Evolutionary conservation across 2,888 invertebrate species (phyloP).

Genomic region (Hipparchia sbordonii): DNA sequence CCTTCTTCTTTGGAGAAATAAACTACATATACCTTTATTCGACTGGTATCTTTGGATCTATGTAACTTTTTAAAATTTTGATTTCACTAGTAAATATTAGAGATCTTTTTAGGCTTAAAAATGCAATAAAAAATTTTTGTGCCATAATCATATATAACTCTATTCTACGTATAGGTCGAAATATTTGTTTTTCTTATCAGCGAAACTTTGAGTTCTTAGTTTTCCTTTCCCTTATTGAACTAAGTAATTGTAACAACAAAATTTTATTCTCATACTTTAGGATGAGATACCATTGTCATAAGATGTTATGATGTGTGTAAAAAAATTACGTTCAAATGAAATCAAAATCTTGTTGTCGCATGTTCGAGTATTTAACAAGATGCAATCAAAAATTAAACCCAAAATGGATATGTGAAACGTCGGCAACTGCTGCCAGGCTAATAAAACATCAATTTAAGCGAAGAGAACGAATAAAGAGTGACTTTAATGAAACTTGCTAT

Average conservation of each 20-base stretch:
- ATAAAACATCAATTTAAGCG: slow-evolving; percentile 33
- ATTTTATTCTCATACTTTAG: neutral
- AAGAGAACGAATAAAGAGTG: slow-evolving; percentile 30
- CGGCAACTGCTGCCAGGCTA: slow-evolving; percentile 6
- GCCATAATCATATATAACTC: no score
- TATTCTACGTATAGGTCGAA: no score
- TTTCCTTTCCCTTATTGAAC: neutral
- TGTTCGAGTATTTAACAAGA: neutral
- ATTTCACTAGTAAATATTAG: no score
- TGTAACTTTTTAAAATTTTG: no score
- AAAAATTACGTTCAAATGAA: neutral
- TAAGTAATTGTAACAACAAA: neutral
- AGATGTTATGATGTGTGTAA: no score
- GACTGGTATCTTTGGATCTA: no score
- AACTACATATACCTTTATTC: no score
- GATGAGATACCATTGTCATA: no score
- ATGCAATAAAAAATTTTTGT: no score
- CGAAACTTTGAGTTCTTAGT: neutral
- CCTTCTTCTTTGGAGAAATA: no score
- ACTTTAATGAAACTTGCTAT: slow-evolving; percentile 50
- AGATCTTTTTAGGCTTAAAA: no score
- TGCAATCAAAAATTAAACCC: slow-evolving; percentile 1
- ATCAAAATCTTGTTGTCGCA: neutral
- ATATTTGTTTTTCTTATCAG: neutral
- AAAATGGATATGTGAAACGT: neutral